phyloP scores from a whole-genome alignment of 64 coral and sea anemone genomes.

The Catalaphyllia jardinei region DNA sequence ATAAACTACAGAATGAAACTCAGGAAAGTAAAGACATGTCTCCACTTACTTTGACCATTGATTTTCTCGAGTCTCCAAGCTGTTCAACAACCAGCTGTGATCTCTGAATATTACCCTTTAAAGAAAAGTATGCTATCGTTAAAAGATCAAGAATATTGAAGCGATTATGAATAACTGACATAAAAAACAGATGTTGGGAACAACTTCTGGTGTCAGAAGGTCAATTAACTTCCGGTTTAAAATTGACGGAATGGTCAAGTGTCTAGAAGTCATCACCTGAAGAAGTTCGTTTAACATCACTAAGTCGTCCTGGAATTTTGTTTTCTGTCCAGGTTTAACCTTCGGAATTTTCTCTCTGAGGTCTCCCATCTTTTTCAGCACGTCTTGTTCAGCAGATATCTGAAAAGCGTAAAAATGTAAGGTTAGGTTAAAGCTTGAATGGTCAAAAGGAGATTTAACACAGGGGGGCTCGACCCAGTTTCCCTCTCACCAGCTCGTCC shows the following conservation, averaged over 20 bases:
- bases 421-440: background rate
- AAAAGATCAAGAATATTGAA: background rate
- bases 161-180: background rate
- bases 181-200: background rate
- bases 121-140: background rate
- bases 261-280: conserved; percentile 58
- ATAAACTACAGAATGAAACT: too few relatives aligned
- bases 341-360: conserved; percentile 84
- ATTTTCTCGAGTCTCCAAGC: conserved; percentile 90
- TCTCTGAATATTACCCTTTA: conserved; percentile 97
- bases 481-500: conserved; percentile 85
- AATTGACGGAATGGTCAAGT: background rate
- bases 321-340: conserved; percentile 87
- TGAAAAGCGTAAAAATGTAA: conserved; percentile 18
- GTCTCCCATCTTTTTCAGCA: conserved; percentile 87
- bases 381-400: conserved; percentile 87
- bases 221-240: background rate
- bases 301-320: conserved; percentile 90
- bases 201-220: background rate
- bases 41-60: conserved; percentile 84
- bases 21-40: too few relatives aligned
- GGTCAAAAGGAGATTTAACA: background rate
- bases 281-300: conserved; percentile 95
- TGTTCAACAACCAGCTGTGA: conserved; percentile 95
- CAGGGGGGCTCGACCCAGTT: background rate